Evolutionary conservation across 2,113 vertebrate species (phyloP), one percentile per base, ranked within the genome.

Genomic region (human): DNA sequence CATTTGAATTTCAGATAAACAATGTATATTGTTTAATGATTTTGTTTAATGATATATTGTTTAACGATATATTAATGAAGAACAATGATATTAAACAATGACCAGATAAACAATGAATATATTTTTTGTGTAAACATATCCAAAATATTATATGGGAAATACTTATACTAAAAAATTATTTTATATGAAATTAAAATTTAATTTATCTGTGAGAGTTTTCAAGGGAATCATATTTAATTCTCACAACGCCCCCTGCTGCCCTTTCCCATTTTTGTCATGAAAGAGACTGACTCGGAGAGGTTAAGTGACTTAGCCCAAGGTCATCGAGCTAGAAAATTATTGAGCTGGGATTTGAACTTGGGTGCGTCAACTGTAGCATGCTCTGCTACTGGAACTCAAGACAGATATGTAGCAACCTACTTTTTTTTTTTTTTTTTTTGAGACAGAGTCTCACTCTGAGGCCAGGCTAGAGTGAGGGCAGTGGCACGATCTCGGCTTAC

Each of bases 131-230:
- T 68, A 75, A 25, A 8, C 79, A 57, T 48, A 38, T 43, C 30
- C 80, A 27, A 86, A 70, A n/a, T 81, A 55, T 87, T 83, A 18
- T 16, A 48, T 23, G 20, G 70, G 43, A 59, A 8, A 72, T 83
- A 78, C 8, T 82, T 86, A 59, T 7, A 76, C 30, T 70, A 82
- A 81, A 93, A 48, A 20, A 45, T 83, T 85, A 10, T 80, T 95
- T 84, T n/a, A 57, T 79, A 43, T 86, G 81, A 90, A 68, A 95
- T 95, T 90, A 32, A 59, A 76, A 50, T 86, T 48, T 52, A 76
- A 50, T 86, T 48, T 52, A 7, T 32, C 50, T 68, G 27, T 48
- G 50, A 93, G 59, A 50, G 43, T 88, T 94, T 81, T 89, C 59
- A 12, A 97, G 40, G 52, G 32, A 66, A 23, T 92, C 64, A n/a